Evolutionary conservation across 2,888 invertebrate genomes (phyloP).

Genomic region (Seira sanloemensis): DNA sequence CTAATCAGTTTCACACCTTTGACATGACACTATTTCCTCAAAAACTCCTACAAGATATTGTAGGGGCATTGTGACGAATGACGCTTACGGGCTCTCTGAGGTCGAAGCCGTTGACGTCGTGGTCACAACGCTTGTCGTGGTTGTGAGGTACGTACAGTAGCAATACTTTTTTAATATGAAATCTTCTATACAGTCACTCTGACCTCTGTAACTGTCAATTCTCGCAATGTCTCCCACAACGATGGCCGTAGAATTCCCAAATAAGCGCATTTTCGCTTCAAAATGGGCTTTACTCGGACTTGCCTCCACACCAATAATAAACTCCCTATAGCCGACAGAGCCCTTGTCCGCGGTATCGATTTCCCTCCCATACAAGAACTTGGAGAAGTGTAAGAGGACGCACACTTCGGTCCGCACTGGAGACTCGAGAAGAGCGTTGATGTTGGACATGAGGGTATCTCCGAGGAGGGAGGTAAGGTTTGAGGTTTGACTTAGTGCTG

Average conservation of each 20-base stretch:
- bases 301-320: constrained; percentile 67
- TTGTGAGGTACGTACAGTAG: too few species aligned
- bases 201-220: constrained; percentile 70
- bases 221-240: constrained; percentile 68
- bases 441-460: constrained; percentile 59
- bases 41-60: too few species aligned
- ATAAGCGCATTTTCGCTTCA: constrained; percentile 68
- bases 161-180: constrained; percentile 68
- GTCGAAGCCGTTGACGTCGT: background rate
- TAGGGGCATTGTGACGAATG: background rate
- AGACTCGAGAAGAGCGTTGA: constrained; percentile 64
- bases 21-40: too few species aligned
- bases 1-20: too few species aligned
- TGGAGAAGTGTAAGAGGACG: constrained; percentile 63
- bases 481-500: constrained; percentile 44
- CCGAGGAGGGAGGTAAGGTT: constrained; percentile 62
- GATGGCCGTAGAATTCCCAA: constrained; percentile 60
- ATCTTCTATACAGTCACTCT: constrained; percentile 69
- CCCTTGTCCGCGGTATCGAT: constrained; percentile 68
- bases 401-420: constrained; percentile 61
- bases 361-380: constrained; percentile 70
- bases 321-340: constrained; percentile 68
- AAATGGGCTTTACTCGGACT: constrained; percentile 68
- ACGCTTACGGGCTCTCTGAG: background rate
- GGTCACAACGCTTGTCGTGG: background rate